Evolutionary conservation across 1,140 invertebrate genomes (phyloP).

Genomic region (Aphis gossypii): DNA sequence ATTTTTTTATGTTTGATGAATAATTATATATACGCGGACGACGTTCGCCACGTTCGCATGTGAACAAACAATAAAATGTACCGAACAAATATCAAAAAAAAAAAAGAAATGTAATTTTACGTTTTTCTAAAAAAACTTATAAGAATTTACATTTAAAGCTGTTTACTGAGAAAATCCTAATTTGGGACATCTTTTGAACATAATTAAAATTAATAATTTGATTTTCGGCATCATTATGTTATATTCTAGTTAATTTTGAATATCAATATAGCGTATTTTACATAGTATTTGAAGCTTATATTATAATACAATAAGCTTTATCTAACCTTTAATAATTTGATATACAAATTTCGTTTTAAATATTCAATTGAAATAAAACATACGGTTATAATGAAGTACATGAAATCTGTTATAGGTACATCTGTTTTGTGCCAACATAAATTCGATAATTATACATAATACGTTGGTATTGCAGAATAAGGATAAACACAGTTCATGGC

Average conservation of each 20-base stretch:
- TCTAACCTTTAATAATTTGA: not conserved
- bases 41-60: not conserved
- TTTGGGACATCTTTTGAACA: not conserved
- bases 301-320: not conserved
- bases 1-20: not conserved
- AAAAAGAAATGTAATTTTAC: not conserved
- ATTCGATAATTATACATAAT: not conserved
- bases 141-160: not conserved
- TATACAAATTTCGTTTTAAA: not conserved
- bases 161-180: not conserved
- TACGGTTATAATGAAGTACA: not conserved
- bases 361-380: not conserved
- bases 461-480: not conserved
- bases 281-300: not conserved
- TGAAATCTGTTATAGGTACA: not conserved
- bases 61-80: not conserved
- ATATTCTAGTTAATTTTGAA: not conserved
- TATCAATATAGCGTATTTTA: not conserved
- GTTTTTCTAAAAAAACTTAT: not conserved
- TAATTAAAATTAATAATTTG: not conserved
- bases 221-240: not conserved
- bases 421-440: not conserved
- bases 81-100: not conserved
- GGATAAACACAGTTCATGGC: not conserved
- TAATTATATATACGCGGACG: not conserved